phyloP scores from a whole-genome alignment of 2,113 vertebrate genomes.

The Heliornis fulica region DNA sequence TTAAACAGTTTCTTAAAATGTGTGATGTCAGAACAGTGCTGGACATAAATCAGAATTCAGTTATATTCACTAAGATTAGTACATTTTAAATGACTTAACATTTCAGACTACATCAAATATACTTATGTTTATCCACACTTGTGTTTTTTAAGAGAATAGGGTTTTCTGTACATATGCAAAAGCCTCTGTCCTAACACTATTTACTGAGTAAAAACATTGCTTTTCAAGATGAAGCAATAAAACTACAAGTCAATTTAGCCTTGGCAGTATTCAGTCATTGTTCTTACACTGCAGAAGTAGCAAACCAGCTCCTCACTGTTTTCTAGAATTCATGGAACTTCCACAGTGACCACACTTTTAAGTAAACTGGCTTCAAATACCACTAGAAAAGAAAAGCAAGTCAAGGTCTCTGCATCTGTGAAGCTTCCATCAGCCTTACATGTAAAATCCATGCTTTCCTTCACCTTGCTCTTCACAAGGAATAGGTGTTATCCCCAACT shows the following conservation, averaged over 20 bases:
- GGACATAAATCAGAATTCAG: not conserved
- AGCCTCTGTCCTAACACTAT: not conserved
- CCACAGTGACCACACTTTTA: not conserved
- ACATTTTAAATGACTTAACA: not conserved
- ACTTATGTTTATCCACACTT: not conserved
- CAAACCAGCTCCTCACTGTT: not conserved
- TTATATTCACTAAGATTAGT: not conserved
- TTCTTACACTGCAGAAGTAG: not conserved
- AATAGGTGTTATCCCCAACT: not conserved
- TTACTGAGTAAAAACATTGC: not conserved
- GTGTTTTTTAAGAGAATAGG: not conserved
- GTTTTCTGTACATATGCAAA: not conserved
- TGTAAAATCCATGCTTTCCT: not conserved
- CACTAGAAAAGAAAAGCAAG: not conserved
- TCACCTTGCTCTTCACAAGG: not conserved
- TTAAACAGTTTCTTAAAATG: not conserved
- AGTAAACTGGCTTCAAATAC: not conserved
- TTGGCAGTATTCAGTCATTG: not conserved
- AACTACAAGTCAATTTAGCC: not conserved
- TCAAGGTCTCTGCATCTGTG: not conserved
- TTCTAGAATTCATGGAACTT: not conserved
- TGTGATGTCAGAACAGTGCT: not conserved
- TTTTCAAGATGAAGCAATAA: not conserved
- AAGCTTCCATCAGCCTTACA: not conserved
- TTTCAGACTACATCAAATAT: not conserved